Conservation (phyloP, 1,140 invertebrate species). For the honey bee (Apis mellifera) region Amel_HAv3.1 CM009935.2:5562501-5563000, state of each 20-base stretch:
- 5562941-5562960: not conserved
- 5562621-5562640: no score
- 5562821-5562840: not conserved
- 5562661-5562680: not conserved
- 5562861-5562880: not conserved
- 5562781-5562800: not conserved
- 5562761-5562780: slow-evolving; percentile 13
- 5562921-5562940: not conserved
- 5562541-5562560: no score
- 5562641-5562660: not conserved
- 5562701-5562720: not conserved
- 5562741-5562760: slow-evolving; percentile 10
- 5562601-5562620: not conserved
- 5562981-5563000: no score
- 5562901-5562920: not conserved
- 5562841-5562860: not conserved
- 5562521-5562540: no score
- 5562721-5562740: slow-evolving; percentile 14
- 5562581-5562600: no score
- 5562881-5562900: not conserved
- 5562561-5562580: no score
- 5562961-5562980: no score
- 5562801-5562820: slow-evolving; percentile 29
- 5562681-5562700: not conserved
- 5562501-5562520: no score